phyloP scores from a whole-genome alignment of 2,113 vertebrate species.

The Manacus vitellinus region DNA sequence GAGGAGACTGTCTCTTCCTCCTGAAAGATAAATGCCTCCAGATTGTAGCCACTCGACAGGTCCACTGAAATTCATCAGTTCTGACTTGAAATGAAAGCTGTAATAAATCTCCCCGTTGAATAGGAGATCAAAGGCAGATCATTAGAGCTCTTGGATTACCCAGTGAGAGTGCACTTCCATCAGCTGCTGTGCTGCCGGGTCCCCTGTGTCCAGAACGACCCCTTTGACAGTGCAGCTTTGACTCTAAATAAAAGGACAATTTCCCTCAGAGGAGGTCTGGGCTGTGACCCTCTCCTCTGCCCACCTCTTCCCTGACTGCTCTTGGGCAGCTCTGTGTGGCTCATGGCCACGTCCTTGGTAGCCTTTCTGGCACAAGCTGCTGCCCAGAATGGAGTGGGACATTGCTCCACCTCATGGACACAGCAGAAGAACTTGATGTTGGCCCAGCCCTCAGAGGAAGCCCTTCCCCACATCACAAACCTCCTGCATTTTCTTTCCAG shows the following conservation, averaged over 20 bases:
- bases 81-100: conserved; percentile 57
- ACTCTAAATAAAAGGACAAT: background rate
- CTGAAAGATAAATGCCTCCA: conserved; percentile 54
- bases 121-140: conserved; percentile 68
- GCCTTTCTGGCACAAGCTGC: background rate
- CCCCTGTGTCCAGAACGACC: background rate
- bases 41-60: conserved; percentile 47
- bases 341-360: fast-evolving
- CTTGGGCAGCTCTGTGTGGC: background rate
- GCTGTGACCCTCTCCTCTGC: background rate
- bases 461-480: background rate
- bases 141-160: conserved; percentile 60
- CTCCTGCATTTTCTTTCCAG: background rate
- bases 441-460: background rate
- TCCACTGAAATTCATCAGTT: conserved; percentile 53
- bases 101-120: conserved; percentile 53
- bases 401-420: background rate
- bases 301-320: background rate
- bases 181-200: background rate
- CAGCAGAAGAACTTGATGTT: background rate
- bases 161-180: conserved; percentile 9
- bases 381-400: background rate
- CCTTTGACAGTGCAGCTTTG: background rate
- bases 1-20: conserved; percentile 1
- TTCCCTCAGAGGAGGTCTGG: background rate